Percentiles rank a stretch among this genome's conserved stretches.
Conservation (phyloP, 2,888 invertebrate species). For the Carpatolechia fugitivella region DNA sequence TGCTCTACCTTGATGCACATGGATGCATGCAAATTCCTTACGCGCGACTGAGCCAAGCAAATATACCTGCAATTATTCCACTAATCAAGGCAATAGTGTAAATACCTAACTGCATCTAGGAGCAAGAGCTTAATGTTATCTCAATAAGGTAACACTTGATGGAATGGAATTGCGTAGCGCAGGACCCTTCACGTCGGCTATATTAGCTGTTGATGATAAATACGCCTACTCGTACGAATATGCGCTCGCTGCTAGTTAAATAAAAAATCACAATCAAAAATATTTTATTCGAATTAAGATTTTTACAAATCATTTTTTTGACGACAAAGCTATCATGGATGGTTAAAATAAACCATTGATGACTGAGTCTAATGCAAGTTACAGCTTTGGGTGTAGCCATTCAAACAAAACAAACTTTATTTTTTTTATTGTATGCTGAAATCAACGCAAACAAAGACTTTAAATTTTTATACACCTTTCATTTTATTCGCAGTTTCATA, state of each 20-base stretch:
- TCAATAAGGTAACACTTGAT: too few relatives aligned
- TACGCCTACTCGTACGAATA: too few relatives aligned
- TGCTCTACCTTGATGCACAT: background rate
- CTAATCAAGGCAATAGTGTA: background rate
- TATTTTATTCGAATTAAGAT: too few relatives aligned
- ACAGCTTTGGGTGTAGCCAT: background rate
- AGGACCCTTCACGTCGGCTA: too few relatives aligned
- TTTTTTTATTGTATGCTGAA: background rate
- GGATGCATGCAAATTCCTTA: background rate
- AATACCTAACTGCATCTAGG: background rate
- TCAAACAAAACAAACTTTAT: background rate
- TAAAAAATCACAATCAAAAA: too few relatives aligned
- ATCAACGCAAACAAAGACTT: background rate
- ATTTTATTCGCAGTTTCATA: background rate
- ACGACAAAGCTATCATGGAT: too few relatives aligned
- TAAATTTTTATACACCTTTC: background rate
- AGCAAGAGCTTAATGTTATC: too few relatives aligned
- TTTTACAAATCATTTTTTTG: too few relatives aligned
- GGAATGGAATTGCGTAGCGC: too few relatives aligned
- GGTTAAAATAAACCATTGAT: background rate
- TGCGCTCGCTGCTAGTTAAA: too few relatives aligned
- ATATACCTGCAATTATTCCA: background rate
- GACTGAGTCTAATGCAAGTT: background rate
- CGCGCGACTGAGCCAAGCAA: background rate
- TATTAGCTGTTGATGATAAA: too few relatives aligned